These are phyloP conservation scores for Eupeodes latifasciatus DNA, from an alignment of 2,888 invertebrate genomes.

Conservation along the genomic window DNA sequence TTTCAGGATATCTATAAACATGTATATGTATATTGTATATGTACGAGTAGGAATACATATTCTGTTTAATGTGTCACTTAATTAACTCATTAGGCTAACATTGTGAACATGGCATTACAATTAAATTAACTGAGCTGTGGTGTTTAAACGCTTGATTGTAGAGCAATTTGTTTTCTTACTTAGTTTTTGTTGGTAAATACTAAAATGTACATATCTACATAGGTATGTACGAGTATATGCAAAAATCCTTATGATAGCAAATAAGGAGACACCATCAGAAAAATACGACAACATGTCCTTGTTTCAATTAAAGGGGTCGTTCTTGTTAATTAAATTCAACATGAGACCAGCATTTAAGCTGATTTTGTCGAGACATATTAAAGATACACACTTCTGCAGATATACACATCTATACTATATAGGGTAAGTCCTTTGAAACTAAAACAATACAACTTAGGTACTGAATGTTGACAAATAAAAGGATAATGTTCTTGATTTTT, in stretches of 20 bases:
- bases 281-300: slow-evolving; percentile 59
- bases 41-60: background rate
- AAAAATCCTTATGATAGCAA: background rate
- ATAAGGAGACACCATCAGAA: background rate
- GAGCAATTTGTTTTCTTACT: slow-evolving; percentile 55
- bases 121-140: slow-evolving; percentile 67
- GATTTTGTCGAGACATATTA: slow-evolving; percentile 35
- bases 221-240: too few species aligned
- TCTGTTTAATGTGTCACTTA: slow-evolving; percentile 60
- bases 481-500: background rate
- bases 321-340: slow-evolving; percentile 66
- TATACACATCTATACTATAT: too few species aligned
- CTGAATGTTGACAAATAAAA: slow-evolving; percentile 7
- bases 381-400: too few species aligned
- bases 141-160: slow-evolving; percentile 72
- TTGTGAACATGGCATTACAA: slow-evolving; percentile 67
- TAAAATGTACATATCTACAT: background rate
- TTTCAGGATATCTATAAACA: slow-evolving; percentile 29
- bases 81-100: slow-evolving; percentile 72
- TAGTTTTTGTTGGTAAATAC: slow-evolving; percentile 13
- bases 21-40: too few species aligned
- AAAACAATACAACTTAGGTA: background rate
- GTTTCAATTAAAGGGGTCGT: slow-evolving; percentile 70
- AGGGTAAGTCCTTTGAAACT: background rate
- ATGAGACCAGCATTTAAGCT: slow-evolving; percentile 45